Evolutionary conservation across 2,797 vertebrate species (phyloP), one percentile per base, ranked within the genome.

Genomic region (Sebastes hubbsi): DNA sequence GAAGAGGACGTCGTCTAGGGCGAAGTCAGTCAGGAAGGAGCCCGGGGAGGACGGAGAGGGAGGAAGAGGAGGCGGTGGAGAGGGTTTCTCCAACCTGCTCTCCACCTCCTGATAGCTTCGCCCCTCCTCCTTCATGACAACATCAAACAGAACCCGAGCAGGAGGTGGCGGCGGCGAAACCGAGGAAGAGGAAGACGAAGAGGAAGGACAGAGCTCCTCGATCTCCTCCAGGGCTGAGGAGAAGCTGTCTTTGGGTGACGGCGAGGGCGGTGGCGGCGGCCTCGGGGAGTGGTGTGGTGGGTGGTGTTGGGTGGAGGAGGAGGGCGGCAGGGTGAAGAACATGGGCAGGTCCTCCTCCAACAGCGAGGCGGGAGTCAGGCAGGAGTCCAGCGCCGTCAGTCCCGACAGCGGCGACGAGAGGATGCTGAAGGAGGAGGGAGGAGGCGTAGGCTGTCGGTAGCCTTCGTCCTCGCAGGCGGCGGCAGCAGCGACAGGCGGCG

Each of bases 1-100:
- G 52, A 97, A 97, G n/a, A 97, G 95, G 87, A 97, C 97, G 82
- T 98, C 97, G 55, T 97, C 97, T 91, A 98, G 93, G 74, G 97
- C 95, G 86, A 98, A 95, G 94, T 98, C 97, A 8, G 97, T 96
- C 77, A 97, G 96, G 89, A 97, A 97, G 80, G 96, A 96, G 29
- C 96, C 95, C 75, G 83, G 10, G 5, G 75, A 24, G 30, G 81
- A 72, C 1, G 75, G 18, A 1, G 75, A 91, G 0, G 95, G 96
- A 95, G 86, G 95, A 95, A 14, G 27, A 25, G 90, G 38, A 93
- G 38, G 12, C 52, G 49, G 71, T 16, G 91, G 42, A 93, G 64
- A 61, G 1, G 66, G 38, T 32, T 69, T 80, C 59, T 67, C 90
- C 8, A 88, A 64, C 80, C 94, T 93, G 92, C 79, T 87, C 78